These are phyloP conservation scores for Brachionus koreanus DNA, from an alignment of 1,140 invertebrate species.

Conservation along the genomic window DNA sequence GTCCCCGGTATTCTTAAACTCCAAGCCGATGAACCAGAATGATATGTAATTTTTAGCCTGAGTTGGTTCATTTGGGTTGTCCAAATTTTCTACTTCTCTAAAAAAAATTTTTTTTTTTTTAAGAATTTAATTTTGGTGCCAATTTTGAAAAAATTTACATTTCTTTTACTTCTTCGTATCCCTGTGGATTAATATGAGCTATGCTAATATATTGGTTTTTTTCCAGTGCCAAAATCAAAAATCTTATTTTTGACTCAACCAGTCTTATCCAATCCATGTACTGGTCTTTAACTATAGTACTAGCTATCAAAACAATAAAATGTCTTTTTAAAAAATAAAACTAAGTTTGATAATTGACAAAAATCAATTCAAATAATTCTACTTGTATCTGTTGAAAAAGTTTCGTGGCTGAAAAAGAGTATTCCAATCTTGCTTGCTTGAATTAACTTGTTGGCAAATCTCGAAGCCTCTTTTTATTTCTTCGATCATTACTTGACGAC, in stretches of 20 bases:
- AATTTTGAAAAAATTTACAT: background rate
- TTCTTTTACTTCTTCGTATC: conserved; percentile 38
- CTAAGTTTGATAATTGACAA: background rate
- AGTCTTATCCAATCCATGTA: conserved; percentile 80
- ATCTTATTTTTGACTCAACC: conserved; percentile 90
- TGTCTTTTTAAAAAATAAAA: conserved; percentile 46
- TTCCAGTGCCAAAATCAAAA: conserved; percentile 85
- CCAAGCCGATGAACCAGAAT: conserved; percentile 39
- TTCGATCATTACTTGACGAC: conserved; percentile 83
- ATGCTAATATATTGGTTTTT: conserved; percentile 81
- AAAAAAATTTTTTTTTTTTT: background rate
- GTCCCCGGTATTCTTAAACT: background rate
- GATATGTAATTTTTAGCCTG: background rate
- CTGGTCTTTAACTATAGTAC: conserved; percentile 75
- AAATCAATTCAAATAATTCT: background rate
- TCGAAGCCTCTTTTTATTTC: conserved; percentile 71
- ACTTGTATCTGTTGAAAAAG: conserved; percentile 89
- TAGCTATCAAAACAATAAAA: conserved; percentile 71
- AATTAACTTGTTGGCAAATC: conserved; percentile 79
- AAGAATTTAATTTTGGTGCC: background rate
- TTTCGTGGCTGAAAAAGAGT: conserved; percentile 86
- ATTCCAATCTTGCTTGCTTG: conserved; percentile 77
- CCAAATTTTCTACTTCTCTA: background rate
- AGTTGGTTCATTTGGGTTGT: background rate
- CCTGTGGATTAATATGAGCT: conserved; percentile 84